Base-by-base conservation (phyloP, 2,888 invertebrate species). In the Parnassius mnemosyne region DNA sequence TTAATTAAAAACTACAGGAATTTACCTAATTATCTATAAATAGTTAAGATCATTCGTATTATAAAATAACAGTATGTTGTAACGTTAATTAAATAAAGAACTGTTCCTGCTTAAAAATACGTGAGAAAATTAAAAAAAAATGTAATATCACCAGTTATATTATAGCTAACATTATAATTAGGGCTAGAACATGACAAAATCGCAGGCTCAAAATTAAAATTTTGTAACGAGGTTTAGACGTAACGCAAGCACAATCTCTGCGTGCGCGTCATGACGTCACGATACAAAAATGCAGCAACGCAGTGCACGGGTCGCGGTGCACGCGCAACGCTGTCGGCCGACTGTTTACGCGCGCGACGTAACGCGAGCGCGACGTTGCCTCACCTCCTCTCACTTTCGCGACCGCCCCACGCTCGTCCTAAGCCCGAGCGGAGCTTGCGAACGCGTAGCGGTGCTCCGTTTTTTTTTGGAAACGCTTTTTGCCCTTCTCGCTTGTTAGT, bases 371-470 rank as follows among this genome's bases (percentile, higher is more conserved):
- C 85, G 81, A 72, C 75, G 92, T 88, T 90, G 90, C 91, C 91
- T 82, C 79, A 86, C 84, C 81, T 87, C 89, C 88, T 89, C 91
- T 91, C 91, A 90, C 91, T 90, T 90, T 90, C 91, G 87, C 89
- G 87, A 81, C 74, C 66, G 65, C 68, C 75, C 69, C 79, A 75
- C 65, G 47, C 60, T 72, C 73, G 76, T 87, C 87, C 70, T 78
- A 68, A 77, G 87, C 83, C 67, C 77, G 74, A 64, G 46, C 68
- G 78, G 75, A 65, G 43, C 88, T 69, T 78, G 68, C 77, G 88
- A 83, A 49, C 13, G 80, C 79, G 80, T 90, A 89, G 89, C 90
- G 90, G 90, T 91, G 87, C 84, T 86, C 85, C 84, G 87, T 83
- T 89, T 91, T 90, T 90, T 91, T 49, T 87, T 88, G 85, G 80